Evolutionary conservation across 35 echinoderm and acorn worm species (phyloP).

Genomic region (Nesometra sesokonis): DNA sequence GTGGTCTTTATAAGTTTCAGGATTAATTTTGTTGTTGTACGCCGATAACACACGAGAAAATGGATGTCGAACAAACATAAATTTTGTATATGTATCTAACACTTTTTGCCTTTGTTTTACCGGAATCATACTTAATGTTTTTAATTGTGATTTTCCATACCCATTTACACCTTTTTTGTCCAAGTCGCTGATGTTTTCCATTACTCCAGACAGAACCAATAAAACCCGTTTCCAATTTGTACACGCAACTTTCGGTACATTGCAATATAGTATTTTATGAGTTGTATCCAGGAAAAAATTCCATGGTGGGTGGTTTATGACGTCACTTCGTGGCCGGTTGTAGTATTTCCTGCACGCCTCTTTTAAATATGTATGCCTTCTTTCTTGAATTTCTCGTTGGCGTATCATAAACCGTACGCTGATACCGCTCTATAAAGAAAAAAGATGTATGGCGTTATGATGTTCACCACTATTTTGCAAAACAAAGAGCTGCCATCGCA

Average conservation of each 20-base stretch:
- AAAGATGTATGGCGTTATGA: too few species aligned
- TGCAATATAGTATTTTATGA: background rate
- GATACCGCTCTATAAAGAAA: too few species aligned
- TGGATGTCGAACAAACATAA: background rate
- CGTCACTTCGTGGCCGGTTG: background rate
- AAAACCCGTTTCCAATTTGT: background rate
- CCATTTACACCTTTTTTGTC: background rate
- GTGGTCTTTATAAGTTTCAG: background rate
- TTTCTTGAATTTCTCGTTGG: background rate
- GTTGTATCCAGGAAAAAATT: background rate
- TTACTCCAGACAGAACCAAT: background rate
- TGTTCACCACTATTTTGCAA: too few species aligned
- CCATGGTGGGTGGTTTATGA: background rate
- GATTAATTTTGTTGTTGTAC: background rate
- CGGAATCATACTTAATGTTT: background rate
- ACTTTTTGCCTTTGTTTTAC: background rate
- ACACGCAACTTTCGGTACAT: background rate
- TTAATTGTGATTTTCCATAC: background rate
- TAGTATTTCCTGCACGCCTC: background rate
- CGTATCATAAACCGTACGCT: too few species aligned
- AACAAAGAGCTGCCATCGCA: too few species aligned
- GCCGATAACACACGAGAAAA: background rate
- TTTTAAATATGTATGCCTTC: background rate
- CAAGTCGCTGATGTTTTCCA: background rate
- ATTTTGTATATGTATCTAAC: background rate